phyloP scores from a whole-genome alignment of 2,797 vertebrate genomes.

The Microchirus variegatus region DNA sequence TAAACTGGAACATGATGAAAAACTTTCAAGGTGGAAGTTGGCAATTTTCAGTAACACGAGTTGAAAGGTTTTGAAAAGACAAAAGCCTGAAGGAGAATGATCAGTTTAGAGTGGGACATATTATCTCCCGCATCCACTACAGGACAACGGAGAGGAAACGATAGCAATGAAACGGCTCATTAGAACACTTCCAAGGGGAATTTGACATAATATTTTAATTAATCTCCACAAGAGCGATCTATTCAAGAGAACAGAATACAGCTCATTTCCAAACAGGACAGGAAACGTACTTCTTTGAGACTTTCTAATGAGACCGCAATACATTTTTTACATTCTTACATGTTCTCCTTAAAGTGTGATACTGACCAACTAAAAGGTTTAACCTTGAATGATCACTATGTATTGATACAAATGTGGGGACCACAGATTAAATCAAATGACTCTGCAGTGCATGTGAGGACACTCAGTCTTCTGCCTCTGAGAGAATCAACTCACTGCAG shows the following conservation, averaged over 20 bases:
- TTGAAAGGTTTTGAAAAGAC: constrained; percentile 27
- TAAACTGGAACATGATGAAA: constrained; percentile 47
- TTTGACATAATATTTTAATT: constrained; percentile 56
- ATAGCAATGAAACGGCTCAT: constrained; percentile 46
- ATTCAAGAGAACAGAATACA: constrained; percentile 26
- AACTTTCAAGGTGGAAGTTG: constrained; percentile 30
- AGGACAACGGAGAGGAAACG: constrained; percentile 38
- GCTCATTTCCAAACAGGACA: constrained; percentile 18
- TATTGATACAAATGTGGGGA: too few relatives aligned
- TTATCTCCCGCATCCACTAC: constrained; percentile 47
- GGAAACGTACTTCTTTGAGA: background rate
- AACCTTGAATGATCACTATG: background rate
- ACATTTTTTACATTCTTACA: background rate
- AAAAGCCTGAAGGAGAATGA: constrained; percentile 33
- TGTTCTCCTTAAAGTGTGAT: too few relatives aligned
- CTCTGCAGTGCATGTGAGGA: too few relatives aligned
- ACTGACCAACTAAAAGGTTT: too few relatives aligned
- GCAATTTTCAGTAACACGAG: constrained; percentile 37
- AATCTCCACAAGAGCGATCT: constrained; percentile 36
- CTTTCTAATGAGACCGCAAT: background rate
- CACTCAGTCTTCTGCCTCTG: too few relatives aligned
- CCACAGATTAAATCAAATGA: too few relatives aligned
- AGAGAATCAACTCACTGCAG: too few relatives aligned
- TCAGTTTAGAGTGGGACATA: constrained; percentile 38
- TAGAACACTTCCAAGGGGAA: constrained; percentile 41